Evolutionary conservation across 2,797 vertebrate genomes (phyloP), one percentile per base, ranked within the genome.

Genomic region (Sebastes vulpes): DNA sequence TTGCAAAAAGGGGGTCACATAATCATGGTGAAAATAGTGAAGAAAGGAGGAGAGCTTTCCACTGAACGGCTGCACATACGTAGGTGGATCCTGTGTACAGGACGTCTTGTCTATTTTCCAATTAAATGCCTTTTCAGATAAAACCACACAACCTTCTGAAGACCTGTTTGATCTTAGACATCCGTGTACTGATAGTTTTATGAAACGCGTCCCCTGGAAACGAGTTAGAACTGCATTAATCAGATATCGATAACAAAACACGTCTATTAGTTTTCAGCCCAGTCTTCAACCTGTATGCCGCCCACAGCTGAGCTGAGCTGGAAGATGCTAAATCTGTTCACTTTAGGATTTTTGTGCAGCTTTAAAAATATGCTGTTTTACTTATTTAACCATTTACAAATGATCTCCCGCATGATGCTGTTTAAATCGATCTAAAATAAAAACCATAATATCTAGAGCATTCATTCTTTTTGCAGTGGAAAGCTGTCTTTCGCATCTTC

Each of bases 1-100:
- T 95, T 77, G 77, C 83, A 93, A 89, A 94, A 92, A 9, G 90
- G 86, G 72, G 90, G 94, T 95, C 93, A 92, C 72, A 79, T 86
- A 94, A 89, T 92, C 84, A 84, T 63, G 58, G 78, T 65, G 75
- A 82, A 94, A 94, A 85, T 76, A 82, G 90, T 87, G 84, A 83
- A 64, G 77, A 64, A 63, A 75, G 73, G 72, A 78, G 79, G 65
- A 67, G 76, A 82, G 84, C 66, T 58, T 57, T 65, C 23, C 4
- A 8, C 31, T 18, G 32, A 67, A 20, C 50, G 59, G 21, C 71
- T 42, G 65, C 31, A 31, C 57, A 10, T 42, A 46, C 38, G 16
- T 68, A 86, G 78, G 78, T 88, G 79, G 46, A 61, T 48, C 25
- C 9, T n/a, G 35, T 28, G 12, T 63, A 25, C 64, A 35, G 54